These are phyloP conservation scores for Lutraria rhynchaena DNA, from an alignment of 1,140 invertebrate genomes.

Conservation along the genomic window DNA sequence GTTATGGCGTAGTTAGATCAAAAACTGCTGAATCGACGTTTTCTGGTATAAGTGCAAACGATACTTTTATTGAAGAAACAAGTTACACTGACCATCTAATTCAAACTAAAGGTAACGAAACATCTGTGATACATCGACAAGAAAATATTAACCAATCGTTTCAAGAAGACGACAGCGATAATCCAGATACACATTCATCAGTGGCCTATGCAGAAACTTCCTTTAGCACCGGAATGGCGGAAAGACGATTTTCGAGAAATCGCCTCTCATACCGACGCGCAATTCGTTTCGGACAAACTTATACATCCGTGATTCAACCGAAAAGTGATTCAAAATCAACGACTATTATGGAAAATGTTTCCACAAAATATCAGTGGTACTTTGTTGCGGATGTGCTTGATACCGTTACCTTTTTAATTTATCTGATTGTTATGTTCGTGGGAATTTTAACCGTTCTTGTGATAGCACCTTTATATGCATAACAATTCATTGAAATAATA, in stretches of 20 bases:
- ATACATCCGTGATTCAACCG: not conserved
- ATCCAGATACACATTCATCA: not conserved
- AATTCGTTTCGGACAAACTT: slow-evolving; percentile 14
- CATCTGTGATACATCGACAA: not conserved
- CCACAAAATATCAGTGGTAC: slow-evolving; percentile 71
- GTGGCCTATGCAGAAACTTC: not conserved
- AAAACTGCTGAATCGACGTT: slow-evolving; percentile 20
- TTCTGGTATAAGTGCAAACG: not conserved
- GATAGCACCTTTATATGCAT: slow-evolving; percentile 66
- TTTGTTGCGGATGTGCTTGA: slow-evolving; percentile 76
- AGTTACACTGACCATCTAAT: slow-evolving; percentile 16
- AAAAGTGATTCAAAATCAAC: slow-evolving; percentile 5
- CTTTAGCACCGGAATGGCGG: not conserved
- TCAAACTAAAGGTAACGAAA: slow-evolving; percentile 4
- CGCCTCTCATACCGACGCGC: slow-evolving; percentile 27
- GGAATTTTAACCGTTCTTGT: slow-evolving; percentile 72
- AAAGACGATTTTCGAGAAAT: slow-evolving; percentile 21
- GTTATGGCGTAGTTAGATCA: not conserved
- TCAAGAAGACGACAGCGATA: slow-evolving; percentile 27
- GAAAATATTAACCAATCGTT: slow-evolving; percentile 23
- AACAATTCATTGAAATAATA: too few relatives aligned
- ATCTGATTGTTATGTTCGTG: slow-evolving; percentile 68
- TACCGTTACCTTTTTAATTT: slow-evolving; percentile 72
- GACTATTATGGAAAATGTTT: slow-evolving; percentile 9
- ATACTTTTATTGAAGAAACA: not conserved